These are phyloP conservation scores for Dasyurus viverrinus DNA, from an alignment of 2,113 vertebrate genomes.

Conservation along the genomic window DNA sequence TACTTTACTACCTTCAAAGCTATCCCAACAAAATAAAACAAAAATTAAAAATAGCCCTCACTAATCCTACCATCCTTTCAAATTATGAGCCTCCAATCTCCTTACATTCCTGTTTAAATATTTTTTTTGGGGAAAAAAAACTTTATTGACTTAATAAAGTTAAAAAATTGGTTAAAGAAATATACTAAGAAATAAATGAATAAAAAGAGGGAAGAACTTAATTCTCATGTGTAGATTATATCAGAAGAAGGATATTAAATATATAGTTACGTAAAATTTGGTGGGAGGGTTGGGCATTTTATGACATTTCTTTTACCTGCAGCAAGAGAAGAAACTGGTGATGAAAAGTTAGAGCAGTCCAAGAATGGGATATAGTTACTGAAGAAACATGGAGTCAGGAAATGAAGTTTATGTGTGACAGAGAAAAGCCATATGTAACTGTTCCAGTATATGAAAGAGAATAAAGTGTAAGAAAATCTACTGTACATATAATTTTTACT, in stretches of 20 bases:
- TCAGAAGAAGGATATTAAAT: not conserved
- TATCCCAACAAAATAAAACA: not conserved
- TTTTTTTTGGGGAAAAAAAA: no score
- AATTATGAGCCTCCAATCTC: not conserved
- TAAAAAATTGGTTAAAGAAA: not conserved
- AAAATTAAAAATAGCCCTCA: not conserved
- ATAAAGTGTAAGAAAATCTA: not conserved
- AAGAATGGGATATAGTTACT: not conserved
- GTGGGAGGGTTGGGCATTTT: not conserved
- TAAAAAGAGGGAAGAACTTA: not conserved
- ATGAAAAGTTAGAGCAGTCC: not conserved
- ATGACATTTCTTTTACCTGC: not conserved
- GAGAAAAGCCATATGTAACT: not conserved
- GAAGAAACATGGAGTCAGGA: not conserved
- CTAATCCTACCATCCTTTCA: not conserved
- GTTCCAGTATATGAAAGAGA: not conserved
- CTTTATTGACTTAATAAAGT: not conserved
- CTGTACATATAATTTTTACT: not conserved
- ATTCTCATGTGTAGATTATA: not conserved
- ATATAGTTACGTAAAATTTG: not conserved
- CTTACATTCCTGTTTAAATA: not conserved
- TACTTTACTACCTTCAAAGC: not conserved
- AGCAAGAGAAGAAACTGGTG: not conserved
- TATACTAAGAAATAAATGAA: not conserved
- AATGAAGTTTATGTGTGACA: not conserved